Evolutionary conservation across 2,888 invertebrate species (phyloP), one percentile per base, ranked within the genome.

Genomic region (Cenopis cana): DNA sequence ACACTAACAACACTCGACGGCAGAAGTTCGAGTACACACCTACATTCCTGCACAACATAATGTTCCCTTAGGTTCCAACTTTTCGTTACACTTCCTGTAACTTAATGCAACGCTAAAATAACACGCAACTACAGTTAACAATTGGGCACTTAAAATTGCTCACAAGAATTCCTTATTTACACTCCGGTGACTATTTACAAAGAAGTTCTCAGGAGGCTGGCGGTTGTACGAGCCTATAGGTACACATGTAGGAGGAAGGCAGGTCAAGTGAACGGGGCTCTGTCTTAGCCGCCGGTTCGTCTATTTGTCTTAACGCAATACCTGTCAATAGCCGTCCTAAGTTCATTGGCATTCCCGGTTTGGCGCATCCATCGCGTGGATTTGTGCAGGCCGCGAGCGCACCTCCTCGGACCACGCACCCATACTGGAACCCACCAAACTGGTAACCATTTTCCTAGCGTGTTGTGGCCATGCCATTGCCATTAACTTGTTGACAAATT

Each of bases 241-340:
- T 65, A 61, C 72, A 69, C 69, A 68, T 81, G 79, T 81, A 80
- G 77, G 79, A 78, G 77, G 81, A 80, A 81, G 84, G 79, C 83
- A 80, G 90, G 89, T 89, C 89, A 89, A 90, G 89, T 86, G 89
- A 91, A 87, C 90, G 89, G 90, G 86, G 91, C 89, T 89, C 89
- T 86, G 87, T 86, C 88, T 89, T 84, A 88, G 89, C 84, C 87
- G 89, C 88, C 89, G 87, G 87, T 85, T 87, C 90, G 86, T 89
- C 84, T 93, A 88, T 93, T 92, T 92, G 92, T 92, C 87, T 93
- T 92, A 91, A 91, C 92, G 92, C 92, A 91, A 93, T 93, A 91
- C 89, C 90, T 90, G 92, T 93, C 92, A 91, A 93, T 91, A 91
- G 87, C 88, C 89, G 89, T 87, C 88, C 85, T 85, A 91, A 91